Percentiles rank a stretch among this genome's conserved stretches.
phyloP scores from a whole-genome alignment of 2,888 invertebrate genomes.

The Autographa pulchrina region DNA sequence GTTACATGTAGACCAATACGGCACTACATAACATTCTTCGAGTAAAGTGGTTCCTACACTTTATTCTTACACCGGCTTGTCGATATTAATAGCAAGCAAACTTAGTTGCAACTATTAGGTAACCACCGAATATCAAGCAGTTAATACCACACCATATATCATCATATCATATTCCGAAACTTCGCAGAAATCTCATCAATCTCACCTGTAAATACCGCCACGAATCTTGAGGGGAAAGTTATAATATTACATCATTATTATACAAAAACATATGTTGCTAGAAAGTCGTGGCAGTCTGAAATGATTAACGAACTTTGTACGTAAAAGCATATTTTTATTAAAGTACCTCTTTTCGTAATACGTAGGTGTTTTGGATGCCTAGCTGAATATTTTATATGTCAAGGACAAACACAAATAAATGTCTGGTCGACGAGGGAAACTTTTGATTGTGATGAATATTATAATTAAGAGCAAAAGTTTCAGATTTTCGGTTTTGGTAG shows the following conservation, averaged over 20 bases:
- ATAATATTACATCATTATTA: slow-evolving; percentile 18
- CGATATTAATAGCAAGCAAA: not conserved
- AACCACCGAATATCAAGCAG: slow-evolving; percentile 2
- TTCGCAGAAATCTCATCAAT: slow-evolving; percentile 1
- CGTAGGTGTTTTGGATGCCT: not conserved
- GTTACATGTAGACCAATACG: too few relatives aligned
- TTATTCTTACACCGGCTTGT: not conserved
- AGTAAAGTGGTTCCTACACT: too few relatives aligned
- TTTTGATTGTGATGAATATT: too few relatives aligned
- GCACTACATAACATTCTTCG: too few relatives aligned
- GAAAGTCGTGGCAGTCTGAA: not conserved
- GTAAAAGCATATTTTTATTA: not conserved
- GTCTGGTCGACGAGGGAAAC: too few relatives aligned
- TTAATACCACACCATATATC: slow-evolving; percentile 2
- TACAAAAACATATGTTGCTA: slow-evolving; percentile 4
- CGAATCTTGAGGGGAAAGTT: slow-evolving; percentile 22
- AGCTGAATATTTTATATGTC: too few relatives aligned
- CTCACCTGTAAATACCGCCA: slow-evolving; percentile 1
- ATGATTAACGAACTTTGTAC: not conserved
- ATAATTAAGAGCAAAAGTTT: too few relatives aligned
- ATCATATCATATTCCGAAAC: not conserved
- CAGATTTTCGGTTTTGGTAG: too few relatives aligned
- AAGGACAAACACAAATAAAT: too few relatives aligned
- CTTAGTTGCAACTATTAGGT: not conserved
- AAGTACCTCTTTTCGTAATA: not conserved